phyloP scores from a whole-genome alignment of 2,888 invertebrate species.

The Anoncus sp. region DNA sequence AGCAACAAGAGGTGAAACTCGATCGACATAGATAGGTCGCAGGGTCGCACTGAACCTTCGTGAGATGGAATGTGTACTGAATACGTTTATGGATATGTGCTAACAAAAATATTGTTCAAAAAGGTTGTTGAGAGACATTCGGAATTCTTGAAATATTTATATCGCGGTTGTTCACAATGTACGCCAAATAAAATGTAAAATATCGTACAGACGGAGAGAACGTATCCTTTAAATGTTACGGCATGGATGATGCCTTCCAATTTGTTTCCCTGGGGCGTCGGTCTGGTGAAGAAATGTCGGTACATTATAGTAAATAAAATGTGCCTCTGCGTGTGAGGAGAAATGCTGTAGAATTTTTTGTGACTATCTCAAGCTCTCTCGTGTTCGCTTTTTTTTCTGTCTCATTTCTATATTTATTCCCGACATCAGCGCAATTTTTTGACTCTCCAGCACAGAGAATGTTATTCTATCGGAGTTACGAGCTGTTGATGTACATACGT shows the following conservation, averaged over 20 bases:
- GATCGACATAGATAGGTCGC: background rate
- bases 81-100: no score
- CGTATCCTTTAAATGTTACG: background rate
- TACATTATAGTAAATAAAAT: constrained; percentile 10
- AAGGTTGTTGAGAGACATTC: background rate
- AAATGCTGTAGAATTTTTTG: background rate
- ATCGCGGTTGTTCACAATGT: background rate
- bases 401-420: background rate
- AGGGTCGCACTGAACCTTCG: constrained; percentile 2
- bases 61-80: no score
- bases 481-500: background rate
- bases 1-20: constrained; percentile 9
- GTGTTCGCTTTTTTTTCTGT: background rate
- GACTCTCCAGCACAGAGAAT: background rate
- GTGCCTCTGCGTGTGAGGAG: background rate
- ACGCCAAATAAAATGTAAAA: background rate
- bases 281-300: background rate
- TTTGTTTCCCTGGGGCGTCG: constrained; percentile 1
- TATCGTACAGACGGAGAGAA: background rate
- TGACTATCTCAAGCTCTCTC: background rate
- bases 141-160: constrained; percentile 19
- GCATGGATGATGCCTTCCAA: background rate
- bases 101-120: no score
- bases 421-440: background rate
- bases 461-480: background rate